Conservation (phyloP, 2,888 invertebrate species). For the Epinotia ramella region DNA sequence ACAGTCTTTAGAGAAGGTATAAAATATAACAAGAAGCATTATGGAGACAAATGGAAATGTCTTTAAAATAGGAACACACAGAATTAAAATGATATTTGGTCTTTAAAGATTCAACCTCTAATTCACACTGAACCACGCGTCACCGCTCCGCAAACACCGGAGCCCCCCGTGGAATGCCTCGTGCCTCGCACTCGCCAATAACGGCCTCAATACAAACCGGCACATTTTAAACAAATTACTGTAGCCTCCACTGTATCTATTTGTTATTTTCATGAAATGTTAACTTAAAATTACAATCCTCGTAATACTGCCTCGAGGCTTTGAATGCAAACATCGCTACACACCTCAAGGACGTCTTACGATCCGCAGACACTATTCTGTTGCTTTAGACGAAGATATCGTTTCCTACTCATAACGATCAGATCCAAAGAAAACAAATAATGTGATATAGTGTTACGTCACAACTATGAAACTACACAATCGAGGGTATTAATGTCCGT, state of each 20-base stretch:
- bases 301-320: constrained; percentile 78
- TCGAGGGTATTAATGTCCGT: constrained; percentile 45
- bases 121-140: constrained; percentile 54
- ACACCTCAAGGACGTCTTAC: constrained; percentile 67
- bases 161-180: constrained; percentile 70
- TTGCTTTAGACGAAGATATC: constrained; percentile 79
- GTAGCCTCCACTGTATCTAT: constrained; percentile 73
- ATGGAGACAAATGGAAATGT: constrained; percentile 71
- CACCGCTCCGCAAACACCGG: constrained; percentile 57
- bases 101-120: constrained; percentile 60
- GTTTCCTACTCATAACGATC: constrained; percentile 58
- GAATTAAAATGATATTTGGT: constrained; percentile 73
- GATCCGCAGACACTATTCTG: constrained; percentile 62
- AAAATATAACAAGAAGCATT: constrained; percentile 68
- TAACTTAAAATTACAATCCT: constrained; percentile 67
- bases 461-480: constrained; percentile 50
- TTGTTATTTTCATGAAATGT: constrained; percentile 57
- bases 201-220: constrained; percentile 51
- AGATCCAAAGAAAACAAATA: constrained; percentile 50
- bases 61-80: constrained; percentile 79
- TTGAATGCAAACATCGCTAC: constrained; percentile 63
- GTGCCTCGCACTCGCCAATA: constrained; percentile 54
- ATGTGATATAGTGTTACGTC: constrained; percentile 39
- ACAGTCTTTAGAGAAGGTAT: constrained; percentile 77
- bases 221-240: constrained; percentile 63